Percentiles rank a stretch among this genome's conserved stretches.
These are phyloP conservation scores for Himantopus leucocephalus DNA, from an alignment of 2,113 vertebrate species.

Conservation along the genomic window DNA sequence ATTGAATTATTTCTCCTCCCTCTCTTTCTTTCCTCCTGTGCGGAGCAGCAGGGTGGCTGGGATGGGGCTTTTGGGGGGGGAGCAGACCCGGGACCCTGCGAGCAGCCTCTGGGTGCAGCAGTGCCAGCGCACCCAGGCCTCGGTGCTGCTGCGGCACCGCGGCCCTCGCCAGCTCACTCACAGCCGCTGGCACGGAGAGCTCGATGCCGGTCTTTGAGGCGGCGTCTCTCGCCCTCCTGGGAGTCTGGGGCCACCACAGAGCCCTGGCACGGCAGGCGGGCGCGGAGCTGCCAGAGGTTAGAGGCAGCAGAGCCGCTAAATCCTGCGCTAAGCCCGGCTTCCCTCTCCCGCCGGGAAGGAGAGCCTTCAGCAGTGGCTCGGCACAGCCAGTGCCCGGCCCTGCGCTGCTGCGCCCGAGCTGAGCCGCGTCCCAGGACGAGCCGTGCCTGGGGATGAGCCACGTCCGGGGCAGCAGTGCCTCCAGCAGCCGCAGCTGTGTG, in stretches of 20 bases:
- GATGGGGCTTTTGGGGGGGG: background rate
- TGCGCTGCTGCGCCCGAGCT: no score
- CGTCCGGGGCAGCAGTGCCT: accelerated
- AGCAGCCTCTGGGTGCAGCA: background rate
- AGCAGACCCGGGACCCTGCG: accelerated
- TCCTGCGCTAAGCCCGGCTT: background rate
- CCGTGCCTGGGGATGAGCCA: background rate
- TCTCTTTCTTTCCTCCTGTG: background rate
- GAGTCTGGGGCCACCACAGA: background rate
- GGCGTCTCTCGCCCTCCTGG: background rate
- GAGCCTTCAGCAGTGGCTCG: background rate
- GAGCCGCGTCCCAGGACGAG: background rate
- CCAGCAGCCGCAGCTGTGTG: accelerated
- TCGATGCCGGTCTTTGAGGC: accelerated
- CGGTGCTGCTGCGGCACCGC: accelerated
- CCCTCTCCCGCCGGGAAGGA: background rate
- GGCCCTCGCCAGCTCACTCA: accelerated
- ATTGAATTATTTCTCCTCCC: conserved; percentile 24
- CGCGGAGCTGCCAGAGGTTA: background rate
- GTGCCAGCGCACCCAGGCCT: background rate
- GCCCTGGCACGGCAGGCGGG: background rate
- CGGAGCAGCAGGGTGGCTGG: background rate
- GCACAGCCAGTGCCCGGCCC: background rate
- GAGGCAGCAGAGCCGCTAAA: background rate
- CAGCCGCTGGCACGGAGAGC: background rate